Base-by-base conservation (phyloP, 2,113 vertebrate genomes). In the Loxodonta africana region DNA sequence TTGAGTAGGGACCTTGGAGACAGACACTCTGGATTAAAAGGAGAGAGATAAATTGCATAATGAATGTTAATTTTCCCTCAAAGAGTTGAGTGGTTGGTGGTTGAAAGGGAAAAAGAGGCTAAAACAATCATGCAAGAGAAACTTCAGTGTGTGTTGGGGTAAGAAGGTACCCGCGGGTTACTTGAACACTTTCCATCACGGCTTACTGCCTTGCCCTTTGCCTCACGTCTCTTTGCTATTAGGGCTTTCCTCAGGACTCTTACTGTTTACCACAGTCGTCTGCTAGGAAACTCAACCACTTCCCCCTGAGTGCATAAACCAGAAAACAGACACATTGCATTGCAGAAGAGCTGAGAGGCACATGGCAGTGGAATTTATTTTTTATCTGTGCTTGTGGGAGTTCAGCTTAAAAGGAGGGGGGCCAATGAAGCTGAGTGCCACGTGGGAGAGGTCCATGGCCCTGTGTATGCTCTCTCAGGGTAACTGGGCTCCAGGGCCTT, bases 1-100 rank as follows among this genome's bases (percentile, higher is more conserved):
- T 97, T 98, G 96, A 98, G 96, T 85, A 90, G 71, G 95, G 67
- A 76, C 51, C 67, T 97, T 98, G 96, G 98, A 98, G 96, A 97
- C 95, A 96, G 95, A 97, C 62, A 14, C 53, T 96, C 96, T 97
- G 96, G 96, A 97, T 97, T 98, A 98, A 98, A 98, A 98, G 97
- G 95, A 97, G 96, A 95, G 94, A 97, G 97, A 98, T 82, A 97
- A 97, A 96, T 97, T 95, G 90, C 94, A 96, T 97, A 97, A 96
- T 96, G 97, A 97, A 95, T 85, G 74, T 97, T 97, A 94, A 96
- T 98, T 98, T 98, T 98, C 74, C 97, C 90, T 98, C 95, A 96
- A 87, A 93, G 95, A 98, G 96, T 95, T 97, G 95, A 98, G 83
- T 86, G 57, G 80, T 84, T 4, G 41, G 96, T 90, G 98, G 97